phyloP scores from a whole-genome alignment of 2,113 vertebrate species.

The Heterotis niloticus region DNA sequence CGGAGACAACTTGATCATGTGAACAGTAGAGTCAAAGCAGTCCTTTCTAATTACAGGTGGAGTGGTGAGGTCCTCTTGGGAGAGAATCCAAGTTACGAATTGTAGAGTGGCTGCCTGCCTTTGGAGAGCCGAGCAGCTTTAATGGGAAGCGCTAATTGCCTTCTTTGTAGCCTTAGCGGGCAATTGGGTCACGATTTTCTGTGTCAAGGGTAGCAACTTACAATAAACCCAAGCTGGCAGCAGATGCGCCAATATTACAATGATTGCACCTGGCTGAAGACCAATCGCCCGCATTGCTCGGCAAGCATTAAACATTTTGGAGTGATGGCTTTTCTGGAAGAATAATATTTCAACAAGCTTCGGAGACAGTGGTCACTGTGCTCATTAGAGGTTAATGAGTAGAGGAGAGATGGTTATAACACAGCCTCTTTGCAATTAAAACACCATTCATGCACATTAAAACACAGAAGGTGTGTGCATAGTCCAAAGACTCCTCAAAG shows the following conservation, averaged over 20 bases:
- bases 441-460: conserved; percentile 35
- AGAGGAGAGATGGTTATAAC: conserved; percentile 35
- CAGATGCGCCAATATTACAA: not conserved
- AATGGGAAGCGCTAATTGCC: conserved; percentile 20
- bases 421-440: conserved; percentile 22
- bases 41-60: conserved; percentile 65
- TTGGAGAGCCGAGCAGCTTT: conserved; percentile 12
- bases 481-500: not conserved
- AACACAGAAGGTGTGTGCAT: conserved; percentile 2
- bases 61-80: conserved; percentile 31
- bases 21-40: conserved; percentile 64
- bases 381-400: conserved; percentile 41
- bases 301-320: conserved; percentile 14
- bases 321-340: conserved; percentile 25
- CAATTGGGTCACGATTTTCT: conserved; percentile 5
- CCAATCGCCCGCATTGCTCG: conserved; percentile 10
- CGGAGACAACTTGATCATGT: conserved; percentile 56
- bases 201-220: conserved; percentile 13
- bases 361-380: conserved; percentile 17
- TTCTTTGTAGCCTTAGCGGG: conserved; percentile 4
- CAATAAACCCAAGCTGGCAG: not conserved
- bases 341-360: conserved; percentile 30
- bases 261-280: not conserved
- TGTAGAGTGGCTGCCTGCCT: not conserved
- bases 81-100: conserved; percentile 6